phyloP scores from a whole-genome alignment of 2,113 vertebrate species.

The Clarias gariepinus region DNA sequence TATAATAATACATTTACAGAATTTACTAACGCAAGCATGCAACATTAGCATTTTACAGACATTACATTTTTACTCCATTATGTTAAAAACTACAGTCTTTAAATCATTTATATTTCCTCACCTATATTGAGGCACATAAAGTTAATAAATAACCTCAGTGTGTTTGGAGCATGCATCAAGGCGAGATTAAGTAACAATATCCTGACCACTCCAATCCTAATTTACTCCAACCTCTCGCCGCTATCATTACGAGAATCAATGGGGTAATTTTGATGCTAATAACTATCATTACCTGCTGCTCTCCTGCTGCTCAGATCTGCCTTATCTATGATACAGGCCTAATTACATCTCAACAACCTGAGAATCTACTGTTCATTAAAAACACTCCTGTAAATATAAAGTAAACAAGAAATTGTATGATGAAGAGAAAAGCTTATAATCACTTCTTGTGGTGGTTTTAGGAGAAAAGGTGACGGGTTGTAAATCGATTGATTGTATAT shows the following conservation, averaged over 20 bases:
- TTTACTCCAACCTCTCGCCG: slow-evolving; percentile 18
- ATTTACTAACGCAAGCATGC: background rate
- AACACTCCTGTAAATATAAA: background rate
- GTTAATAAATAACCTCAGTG: background rate
- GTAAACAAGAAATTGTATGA: background rate
- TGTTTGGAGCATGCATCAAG: background rate
- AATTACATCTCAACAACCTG: slow-evolving; percentile 28
- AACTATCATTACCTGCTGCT: slow-evolving; percentile 26
- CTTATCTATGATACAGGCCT: slow-evolving; percentile 37
- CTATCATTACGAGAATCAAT: slow-evolving; percentile 27
- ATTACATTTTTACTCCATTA: background rate
- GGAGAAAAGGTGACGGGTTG: background rate
- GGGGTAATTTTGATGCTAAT: slow-evolving; percentile 30
- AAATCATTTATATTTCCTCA: background rate
- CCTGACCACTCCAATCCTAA: background rate
- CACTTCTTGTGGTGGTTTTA: too few species aligned
- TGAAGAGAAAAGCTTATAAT: too few species aligned
- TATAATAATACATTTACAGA: too few species aligned
- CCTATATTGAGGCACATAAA: background rate
- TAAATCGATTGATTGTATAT: too few species aligned
- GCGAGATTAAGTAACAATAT: background rate
- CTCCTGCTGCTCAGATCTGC: slow-evolving; percentile 29
- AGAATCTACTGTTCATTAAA: background rate
- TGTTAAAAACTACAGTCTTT: background rate
- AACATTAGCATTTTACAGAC: background rate